Evolutionary conservation across 2,888 invertebrate species (phyloP), one percentile per base, ranked within the genome.

Genomic region (Catocala fraxini): DNA sequence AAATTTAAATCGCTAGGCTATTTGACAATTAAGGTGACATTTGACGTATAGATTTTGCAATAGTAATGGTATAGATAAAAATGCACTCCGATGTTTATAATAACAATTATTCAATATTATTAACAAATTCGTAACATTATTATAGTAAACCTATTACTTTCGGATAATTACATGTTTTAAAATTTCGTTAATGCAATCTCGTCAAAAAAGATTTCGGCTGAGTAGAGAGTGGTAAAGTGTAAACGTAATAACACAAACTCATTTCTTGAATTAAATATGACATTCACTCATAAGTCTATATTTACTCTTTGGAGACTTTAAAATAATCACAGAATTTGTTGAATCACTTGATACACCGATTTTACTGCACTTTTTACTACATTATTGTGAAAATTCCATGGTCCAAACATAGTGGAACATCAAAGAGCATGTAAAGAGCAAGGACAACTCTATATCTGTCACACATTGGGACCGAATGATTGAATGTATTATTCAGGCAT

Each of bases 1-100:
- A 62, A 3, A 55, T 62, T 56, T 51, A 61, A 45, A 65, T 53
- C 43, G 49, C 34, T 25, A 60, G 7, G 25, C 11, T 33, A 59
- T 65, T 73, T 75, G 75, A 68, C 75, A 75, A 63, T 65, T 65
- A 59, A 52, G 56, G 33, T 75, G 75, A 73, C 75, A 75, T 67
- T 61, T 75, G 75, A 75, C 75, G 56, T 75, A 57, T 34, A 65
- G 69, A 69, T 73, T 67, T 68, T 67, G 68, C 39, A 69, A 65
- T 65, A 62, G 60, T 55, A 35, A 54, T 49, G 13, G 48, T 43
- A 67, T 73, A 75, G 75, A 75, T 65, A 75, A 75, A 68, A 73
- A 59, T 49, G 47, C 49, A 63, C 49, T 51, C 33, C 15, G 5
- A 59, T 56, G 34, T 56, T 43, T 59, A 35, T 47, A 52, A 13